phyloP scores from a whole-genome alignment of 2,888 invertebrate genomes.

The Theodoxus fluviatilis region DNA sequence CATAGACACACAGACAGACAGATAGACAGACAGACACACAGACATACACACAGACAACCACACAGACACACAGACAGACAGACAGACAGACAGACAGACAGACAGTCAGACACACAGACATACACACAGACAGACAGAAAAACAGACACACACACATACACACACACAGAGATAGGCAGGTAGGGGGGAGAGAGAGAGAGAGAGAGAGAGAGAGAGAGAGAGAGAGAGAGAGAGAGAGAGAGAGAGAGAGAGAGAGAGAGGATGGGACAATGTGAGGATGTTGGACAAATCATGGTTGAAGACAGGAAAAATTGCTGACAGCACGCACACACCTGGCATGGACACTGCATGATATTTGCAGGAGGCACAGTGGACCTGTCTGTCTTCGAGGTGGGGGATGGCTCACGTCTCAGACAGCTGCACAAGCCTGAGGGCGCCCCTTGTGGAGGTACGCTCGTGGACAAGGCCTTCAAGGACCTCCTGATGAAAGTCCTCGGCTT shows the following conservation, averaged over 20 bases:
- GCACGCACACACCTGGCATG: too few species aligned
- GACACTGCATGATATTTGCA: too few species aligned
- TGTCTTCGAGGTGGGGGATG: too few species aligned
- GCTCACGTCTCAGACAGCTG: too few species aligned
- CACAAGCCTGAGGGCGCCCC: too few species aligned
- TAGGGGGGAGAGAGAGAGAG: not conserved
- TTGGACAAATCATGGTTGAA: too few species aligned
- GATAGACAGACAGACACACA: conserved; percentile 16
- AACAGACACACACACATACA: conserved; percentile 12
- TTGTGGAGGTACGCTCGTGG: too few species aligned
- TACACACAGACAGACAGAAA: not conserved
- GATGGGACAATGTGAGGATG: not conserved
- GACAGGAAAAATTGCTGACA: too few species aligned
- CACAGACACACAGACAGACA: conserved; percentile 16
- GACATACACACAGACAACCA: conserved; percentile 10
- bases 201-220: not conserved
- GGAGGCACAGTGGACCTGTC: too few species aligned
- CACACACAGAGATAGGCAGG: conserved; percentile 1
- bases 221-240: not conserved
- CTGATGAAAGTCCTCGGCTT: too few species aligned
- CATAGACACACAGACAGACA: too few species aligned
- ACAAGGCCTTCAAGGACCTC: too few species aligned
- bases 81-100: conserved; percentile 16
- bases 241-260: not conserved
- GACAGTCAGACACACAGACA: not conserved